Base-by-base conservation (phyloP, 2,113 vertebrate species). In the Tonatia bakeri region DNA sequence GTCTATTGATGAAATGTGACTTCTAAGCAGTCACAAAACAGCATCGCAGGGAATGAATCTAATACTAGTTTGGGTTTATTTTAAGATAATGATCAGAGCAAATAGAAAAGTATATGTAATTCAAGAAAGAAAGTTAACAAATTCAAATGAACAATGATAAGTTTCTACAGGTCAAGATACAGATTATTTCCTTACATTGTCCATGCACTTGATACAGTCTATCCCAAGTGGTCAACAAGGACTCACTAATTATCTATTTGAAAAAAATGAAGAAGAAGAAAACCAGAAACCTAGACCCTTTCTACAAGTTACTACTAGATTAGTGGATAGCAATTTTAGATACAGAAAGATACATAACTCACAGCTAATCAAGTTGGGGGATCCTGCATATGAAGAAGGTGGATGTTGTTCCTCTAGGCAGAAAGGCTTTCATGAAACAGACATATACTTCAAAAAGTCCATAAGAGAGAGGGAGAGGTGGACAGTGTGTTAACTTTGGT, bases 101-200 rank as follows among this genome's bases (percentile, higher is more conserved):
- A 82, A 43, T 1, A 70, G 67, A 38, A 80, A 85, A 65, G 69
- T 61, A 59, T 20, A 64, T 75, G 47, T 45, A 86, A 95, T 70
- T 86, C 47, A 83, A 86, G 47, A 88, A 33, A 93, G 43, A 89
- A 72, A 94, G 65, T 33, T 33, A 92, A 94, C n/a, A 65, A 64
- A 56, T 86, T 90, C 85, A 56, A 76, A 61, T 13, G 14, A 65
- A 85, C 28, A 93, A 72, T 4, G 67, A 45, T 20, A 54, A n/a
- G 31, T 10, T 47, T 56, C 61, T 59, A 33, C 7, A 38, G 17
- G 36, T 11, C 38, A 72, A 73, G n/a, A 67, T 8, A 40, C 22
- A 38, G 11, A 24, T n/a, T 22, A 15, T 67, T 67, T 94, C 28
- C 20, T 82, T 50, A 36, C 1, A 6, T 3, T 56, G 72, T 12